Percentiles rank a stretch among this genome's conserved stretches.
phyloP scores from a whole-genome alignment of 1,140 invertebrate species.

The Stratiolaelaps scimitus region DNA sequence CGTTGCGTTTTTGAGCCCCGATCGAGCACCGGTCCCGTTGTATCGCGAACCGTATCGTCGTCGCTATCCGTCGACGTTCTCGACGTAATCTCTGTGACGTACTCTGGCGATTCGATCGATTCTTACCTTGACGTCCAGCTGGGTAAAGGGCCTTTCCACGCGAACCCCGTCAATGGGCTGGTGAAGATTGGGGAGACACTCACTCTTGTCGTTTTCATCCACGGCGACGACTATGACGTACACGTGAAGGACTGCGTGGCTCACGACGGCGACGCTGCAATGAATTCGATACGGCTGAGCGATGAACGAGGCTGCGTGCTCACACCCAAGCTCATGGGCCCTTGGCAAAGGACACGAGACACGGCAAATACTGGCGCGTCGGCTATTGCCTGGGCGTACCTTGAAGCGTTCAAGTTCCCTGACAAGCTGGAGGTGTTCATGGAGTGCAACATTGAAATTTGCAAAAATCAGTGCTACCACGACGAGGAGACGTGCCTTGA shows the following conservation, averaged over 20 bases:
- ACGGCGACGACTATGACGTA: conserved; percentile 63
- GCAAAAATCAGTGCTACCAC: conserved; percentile 58
- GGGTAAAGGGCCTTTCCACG: conserved; percentile 59
- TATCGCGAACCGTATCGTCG: conserved; percentile 49
- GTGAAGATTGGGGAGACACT: conserved; percentile 69
- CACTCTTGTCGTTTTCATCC: conserved; percentile 65
- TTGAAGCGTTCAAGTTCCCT: conserved; percentile 76
- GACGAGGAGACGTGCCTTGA: conserved; percentile 9
- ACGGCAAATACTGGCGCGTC: conserved; percentile 59
- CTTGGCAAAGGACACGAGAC: conserved; percentile 63
- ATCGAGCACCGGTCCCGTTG: conserved; percentile 57
- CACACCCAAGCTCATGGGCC: conserved; percentile 65
- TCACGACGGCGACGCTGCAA: conserved; percentile 49
- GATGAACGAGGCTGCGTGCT: conserved; percentile 58
- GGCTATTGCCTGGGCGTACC: conserved; percentile 62
- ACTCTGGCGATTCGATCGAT: conserved; percentile 65
- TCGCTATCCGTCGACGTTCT: conserved; percentile 64
- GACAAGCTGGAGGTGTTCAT: conserved; percentile 70
- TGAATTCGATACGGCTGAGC: conserved; percentile 53
- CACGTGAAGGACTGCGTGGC: conserved; percentile 59
- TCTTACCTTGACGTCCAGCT: conserved; percentile 62
- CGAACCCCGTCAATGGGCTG: conserved; percentile 56
- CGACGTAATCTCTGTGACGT: conserved; percentile 63
- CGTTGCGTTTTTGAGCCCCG: conserved; percentile 41
- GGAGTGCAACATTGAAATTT: conserved; percentile 69